Evolutionary conservation across 2,113 vertebrate genomes (phyloP).

Genomic region (Apaloderma vittatum): DNA sequence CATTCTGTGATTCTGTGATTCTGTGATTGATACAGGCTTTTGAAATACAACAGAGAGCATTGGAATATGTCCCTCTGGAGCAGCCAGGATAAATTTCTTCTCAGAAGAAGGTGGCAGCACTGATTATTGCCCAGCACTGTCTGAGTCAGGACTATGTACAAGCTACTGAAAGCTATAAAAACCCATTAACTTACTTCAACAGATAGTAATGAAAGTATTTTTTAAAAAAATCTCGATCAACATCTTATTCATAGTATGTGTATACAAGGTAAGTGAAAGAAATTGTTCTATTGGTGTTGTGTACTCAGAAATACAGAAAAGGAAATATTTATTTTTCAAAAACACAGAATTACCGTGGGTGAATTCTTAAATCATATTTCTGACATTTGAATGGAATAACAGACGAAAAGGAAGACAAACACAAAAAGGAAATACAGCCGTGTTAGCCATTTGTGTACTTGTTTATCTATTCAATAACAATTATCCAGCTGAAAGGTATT

Average conservation of each 20-base stretch:
- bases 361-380: background rate
- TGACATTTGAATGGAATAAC: background rate
- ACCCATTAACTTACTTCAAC: slow-evolving; percentile 53
- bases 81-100: slow-evolving; percentile 63
- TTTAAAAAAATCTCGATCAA: background rate
- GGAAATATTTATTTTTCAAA: background rate
- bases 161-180: slow-evolving; percentile 53
- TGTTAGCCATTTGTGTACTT: background rate
- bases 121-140: slow-evolving; percentile 61
- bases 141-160: slow-evolving; percentile 24
- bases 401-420: rapidly evolving
- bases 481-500: background rate
- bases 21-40: slow-evolving; percentile 56
- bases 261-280: background rate
- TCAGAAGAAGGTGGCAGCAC: slow-evolving; percentile 67
- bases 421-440: background rate
- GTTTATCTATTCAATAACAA: too few species aligned
- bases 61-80: slow-evolving; percentile 57
- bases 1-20: too few species aligned
- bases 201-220: slow-evolving; percentile 46
- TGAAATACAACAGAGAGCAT: slow-evolving; percentile 70
- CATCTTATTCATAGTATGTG: background rate
- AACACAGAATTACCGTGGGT: background rate
- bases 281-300: background rate
- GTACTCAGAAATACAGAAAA: background rate